Evolutionary conservation across 2,888 invertebrate genomes (phyloP).

Genomic region (Nymphalis urticae): DNA sequence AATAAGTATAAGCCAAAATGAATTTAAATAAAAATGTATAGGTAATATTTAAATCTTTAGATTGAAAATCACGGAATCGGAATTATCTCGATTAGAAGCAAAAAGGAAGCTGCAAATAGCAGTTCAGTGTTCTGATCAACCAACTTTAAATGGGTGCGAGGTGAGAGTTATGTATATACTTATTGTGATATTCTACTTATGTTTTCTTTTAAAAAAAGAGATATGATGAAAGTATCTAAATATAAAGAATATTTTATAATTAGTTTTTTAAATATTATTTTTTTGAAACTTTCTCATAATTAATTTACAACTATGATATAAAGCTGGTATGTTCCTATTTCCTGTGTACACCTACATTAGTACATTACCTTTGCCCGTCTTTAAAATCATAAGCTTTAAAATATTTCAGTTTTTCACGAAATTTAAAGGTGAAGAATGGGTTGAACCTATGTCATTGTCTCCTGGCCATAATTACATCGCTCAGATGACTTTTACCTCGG

Average conservation of each 20-base stretch:
- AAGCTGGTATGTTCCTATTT: too few relatives aligned
- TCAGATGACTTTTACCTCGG: slow-evolving; percentile 51
- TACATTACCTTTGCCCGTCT: too few relatives aligned
- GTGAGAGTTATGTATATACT: slow-evolving; percentile 40
- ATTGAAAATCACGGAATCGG: slow-evolving; percentile 19
- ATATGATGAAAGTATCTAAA: too few relatives aligned
- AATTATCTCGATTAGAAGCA: slow-evolving; percentile 35
- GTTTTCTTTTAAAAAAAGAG: too few relatives aligned
- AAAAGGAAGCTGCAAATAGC: slow-evolving; percentile 48
- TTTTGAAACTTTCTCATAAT: too few relatives aligned
- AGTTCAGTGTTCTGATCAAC: slow-evolving; percentile 52
- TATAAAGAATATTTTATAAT: too few relatives aligned
- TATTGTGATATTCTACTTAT: neutral
- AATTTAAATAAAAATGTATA: too few relatives aligned
- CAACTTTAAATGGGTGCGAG: slow-evolving; percentile 50
- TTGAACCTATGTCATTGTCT: slow-evolving; percentile 44
- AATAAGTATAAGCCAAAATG: neutral
- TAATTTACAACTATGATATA: too few relatives aligned
- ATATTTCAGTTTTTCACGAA: slow-evolving; percentile 53
- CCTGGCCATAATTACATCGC: slow-evolving; percentile 54
- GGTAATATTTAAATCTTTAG: slow-evolving; percentile 26
- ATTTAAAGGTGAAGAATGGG: slow-evolving; percentile 55
- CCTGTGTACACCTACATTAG: too few relatives aligned
- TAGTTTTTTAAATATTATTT: neutral
- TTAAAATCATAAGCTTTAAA: neutral